These are phyloP conservation scores for Dicyrtoma fusca DNA, from an alignment of 2,888 invertebrate species.

Conservation along the genomic window DNA sequence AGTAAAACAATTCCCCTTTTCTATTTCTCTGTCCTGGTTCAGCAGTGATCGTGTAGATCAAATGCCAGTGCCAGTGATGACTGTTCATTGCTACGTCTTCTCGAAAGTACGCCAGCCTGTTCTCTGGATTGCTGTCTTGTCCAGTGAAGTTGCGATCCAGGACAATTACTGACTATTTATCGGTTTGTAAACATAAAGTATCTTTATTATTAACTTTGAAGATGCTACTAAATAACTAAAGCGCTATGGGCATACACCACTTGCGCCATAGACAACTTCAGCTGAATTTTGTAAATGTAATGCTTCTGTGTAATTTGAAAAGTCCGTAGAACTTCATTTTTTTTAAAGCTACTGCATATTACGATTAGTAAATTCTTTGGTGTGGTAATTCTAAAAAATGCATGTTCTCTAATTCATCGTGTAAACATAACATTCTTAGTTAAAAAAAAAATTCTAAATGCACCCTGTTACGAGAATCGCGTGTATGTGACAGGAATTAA, in stretches of 20 bases:
- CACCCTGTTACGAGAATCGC: too few relatives aligned
- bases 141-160: constrained; percentile 68
- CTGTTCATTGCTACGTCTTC: constrained; percentile 68
- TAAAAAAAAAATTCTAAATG: too few relatives aligned
- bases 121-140: constrained; percentile 73
- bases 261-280: too few relatives aligned
- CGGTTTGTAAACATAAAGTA: neutral
- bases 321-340: too few relatives aligned
- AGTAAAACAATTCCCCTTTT: constrained; percentile 77
- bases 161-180: constrained; percentile 57
- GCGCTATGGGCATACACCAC: neutral
- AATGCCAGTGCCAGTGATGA: constrained; percentile 91
- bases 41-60: constrained; percentile 77
- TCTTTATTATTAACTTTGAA: neutral
- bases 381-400: too few relatives aligned
- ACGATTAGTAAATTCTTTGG: too few relatives aligned
- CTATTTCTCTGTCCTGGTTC: constrained; percentile 75
- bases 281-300: too few relatives aligned
- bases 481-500: too few relatives aligned
- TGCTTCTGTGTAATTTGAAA: too few relatives aligned
- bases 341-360: too few relatives aligned
- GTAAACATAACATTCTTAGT: too few relatives aligned
- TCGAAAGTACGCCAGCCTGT: constrained; percentile 66
- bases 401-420: too few relatives aligned
- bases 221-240: neutral